Conservation (phyloP, 1,140 invertebrate species). For the Drosophila nasuta region DNA sequence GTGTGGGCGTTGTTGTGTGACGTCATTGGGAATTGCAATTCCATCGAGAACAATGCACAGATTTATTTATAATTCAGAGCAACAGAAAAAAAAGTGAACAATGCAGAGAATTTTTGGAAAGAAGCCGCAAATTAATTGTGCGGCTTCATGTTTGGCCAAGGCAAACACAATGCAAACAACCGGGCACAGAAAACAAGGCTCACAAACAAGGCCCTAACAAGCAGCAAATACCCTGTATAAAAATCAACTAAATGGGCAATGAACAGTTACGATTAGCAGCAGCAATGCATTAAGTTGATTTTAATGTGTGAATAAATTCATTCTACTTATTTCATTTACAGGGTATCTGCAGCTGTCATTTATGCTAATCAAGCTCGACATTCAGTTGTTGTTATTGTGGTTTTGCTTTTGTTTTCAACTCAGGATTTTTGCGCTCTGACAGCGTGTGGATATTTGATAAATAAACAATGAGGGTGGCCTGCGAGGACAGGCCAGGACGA, state of each 20-base stretch:
- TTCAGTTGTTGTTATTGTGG: conserved; percentile 7
- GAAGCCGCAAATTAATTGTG: conserved; percentile 72
- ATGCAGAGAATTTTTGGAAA: conserved; percentile 48
- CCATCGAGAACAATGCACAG: conserved; percentile 64
- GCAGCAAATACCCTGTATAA: not conserved
- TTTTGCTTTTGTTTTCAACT: conserved; percentile 24
- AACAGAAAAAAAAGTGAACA: conserved; percentile 9
- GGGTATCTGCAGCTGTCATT: conserved; percentile 7
- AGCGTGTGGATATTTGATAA: conserved; percentile 79
- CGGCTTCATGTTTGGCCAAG: conserved; percentile 45
- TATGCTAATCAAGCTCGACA: not conserved
- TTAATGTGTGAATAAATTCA: not conserved
- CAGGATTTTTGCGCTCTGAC: conserved; percentile 40
- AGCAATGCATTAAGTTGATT: not conserved
- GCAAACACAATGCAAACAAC: conserved; percentile 36
- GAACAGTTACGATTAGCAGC: not conserved
- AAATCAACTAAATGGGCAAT: not conserved
- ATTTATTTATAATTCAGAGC: conserved; percentile 76
- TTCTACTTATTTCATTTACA: not conserved
- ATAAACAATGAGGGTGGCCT: conserved; percentile 68
- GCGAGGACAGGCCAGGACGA: conserved; percentile 7
- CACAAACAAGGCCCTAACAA: conserved; percentile 30
- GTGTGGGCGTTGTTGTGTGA: conserved; percentile 42
- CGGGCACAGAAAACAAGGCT: conserved; percentile 23
- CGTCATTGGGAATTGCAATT: conserved; percentile 66